These are phyloP conservation scores for Himalopsyche tibetana DNA, from an alignment of 2,888 invertebrate species.

Conservation along the genomic window DNA sequence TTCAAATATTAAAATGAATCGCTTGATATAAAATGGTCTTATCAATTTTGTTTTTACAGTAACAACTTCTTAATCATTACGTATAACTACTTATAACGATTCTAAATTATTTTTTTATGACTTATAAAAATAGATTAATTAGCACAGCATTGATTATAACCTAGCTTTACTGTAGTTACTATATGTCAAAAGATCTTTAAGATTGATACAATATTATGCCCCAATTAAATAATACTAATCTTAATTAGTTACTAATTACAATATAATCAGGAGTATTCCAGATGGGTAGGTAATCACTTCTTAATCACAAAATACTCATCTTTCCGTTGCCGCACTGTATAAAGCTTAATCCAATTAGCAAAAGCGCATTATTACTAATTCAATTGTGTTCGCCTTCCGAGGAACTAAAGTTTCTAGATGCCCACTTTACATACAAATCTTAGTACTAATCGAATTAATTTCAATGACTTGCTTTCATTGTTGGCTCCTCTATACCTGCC, in stretches of 20 bases:
- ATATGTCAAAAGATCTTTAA: too few relatives aligned
- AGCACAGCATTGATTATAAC: too few relatives aligned
- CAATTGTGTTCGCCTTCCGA: constrained; percentile 51
- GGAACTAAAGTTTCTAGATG: constrained; percentile 50
- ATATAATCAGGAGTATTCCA: background rate
- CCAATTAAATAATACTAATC: too few relatives aligned
- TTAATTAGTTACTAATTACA: background rate
- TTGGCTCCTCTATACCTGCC: constrained; percentile 5
- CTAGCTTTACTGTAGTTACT: too few relatives aligned
- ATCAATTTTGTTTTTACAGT: too few relatives aligned
- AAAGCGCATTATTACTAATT: constrained; percentile 57
- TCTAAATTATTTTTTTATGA: too few relatives aligned
- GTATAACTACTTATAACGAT: too few relatives aligned
- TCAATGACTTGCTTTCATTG: constrained; percentile 34
- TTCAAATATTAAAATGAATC: too few relatives aligned
- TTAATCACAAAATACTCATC: constrained; percentile 9
- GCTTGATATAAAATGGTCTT: too few relatives aligned
- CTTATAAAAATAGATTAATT: too few relatives aligned
- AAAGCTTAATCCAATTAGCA: constrained; percentile 57
- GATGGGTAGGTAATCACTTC: constrained; percentile 7
- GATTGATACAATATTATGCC: too few relatives aligned
- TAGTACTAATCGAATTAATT: constrained; percentile 22
- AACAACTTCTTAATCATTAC: too few relatives aligned
- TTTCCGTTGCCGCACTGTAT: background rate
- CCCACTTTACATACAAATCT: constrained; percentile 49